A percentile compares a stretch with the other conserved stretches of the same genome.
Conservation (phyloP, 2,888 invertebrate genomes). For the Callyntrura sp. region DNA sequence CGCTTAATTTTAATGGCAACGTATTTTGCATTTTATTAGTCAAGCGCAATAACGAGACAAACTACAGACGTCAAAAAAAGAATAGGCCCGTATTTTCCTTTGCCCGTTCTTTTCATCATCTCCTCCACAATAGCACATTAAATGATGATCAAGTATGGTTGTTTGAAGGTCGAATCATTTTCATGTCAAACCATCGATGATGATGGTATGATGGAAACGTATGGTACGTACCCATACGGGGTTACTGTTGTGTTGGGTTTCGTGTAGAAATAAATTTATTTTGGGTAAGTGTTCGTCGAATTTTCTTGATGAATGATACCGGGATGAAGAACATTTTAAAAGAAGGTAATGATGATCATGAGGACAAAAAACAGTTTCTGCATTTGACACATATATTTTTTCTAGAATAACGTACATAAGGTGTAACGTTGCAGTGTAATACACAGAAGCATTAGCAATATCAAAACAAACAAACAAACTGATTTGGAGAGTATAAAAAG, state of each 20-base stretch:
- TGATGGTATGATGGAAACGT: too few relatives aligned
- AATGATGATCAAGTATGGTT: slow-evolving; percentile 66
- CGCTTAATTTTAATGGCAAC: neutral
- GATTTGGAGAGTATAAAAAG: neutral
- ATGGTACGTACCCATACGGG: neutral
- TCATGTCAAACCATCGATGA: neutral
- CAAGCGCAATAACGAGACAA: neutral
- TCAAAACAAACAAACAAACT: neutral
- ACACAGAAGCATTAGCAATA: neutral
- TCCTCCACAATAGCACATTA: slow-evolving; percentile 1
- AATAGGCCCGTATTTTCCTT: neutral
- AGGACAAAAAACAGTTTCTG: slow-evolving; percentile 24
- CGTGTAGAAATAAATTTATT: neutral
- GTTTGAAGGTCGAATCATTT: slow-evolving; percentile 68
- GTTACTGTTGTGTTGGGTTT: neutral
- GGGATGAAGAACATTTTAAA: slow-evolving; percentile 65
- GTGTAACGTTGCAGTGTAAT: neutral
- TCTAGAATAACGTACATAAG: neutral
- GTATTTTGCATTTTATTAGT: neutral
- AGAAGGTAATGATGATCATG: neutral
- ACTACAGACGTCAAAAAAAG: neutral
- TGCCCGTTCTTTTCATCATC: neutral
- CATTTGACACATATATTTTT: slow-evolving; percentile 72
- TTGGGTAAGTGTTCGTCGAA: neutral
- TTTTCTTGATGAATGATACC: slow-evolving; percentile 19